These are phyloP conservation scores for Turritopsis dohrnii DNA, from an alignment of 30 jellyfish, hydroid and myxozoan genomes.

Conservation along the genomic window DNA sequence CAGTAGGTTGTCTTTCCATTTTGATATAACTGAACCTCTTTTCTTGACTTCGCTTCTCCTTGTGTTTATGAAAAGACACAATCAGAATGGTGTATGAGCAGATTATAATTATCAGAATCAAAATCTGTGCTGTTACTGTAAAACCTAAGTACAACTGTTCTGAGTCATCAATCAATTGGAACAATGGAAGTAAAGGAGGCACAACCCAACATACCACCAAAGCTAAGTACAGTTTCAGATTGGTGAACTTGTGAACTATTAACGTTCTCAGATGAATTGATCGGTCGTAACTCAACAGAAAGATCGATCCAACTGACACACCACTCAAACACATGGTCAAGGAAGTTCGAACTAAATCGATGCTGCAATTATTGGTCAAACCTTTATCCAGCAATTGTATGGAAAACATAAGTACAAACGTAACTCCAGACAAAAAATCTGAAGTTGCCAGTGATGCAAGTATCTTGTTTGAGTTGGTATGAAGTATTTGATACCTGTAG, in stretches of 20 bases:
- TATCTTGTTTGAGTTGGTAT: neutral
- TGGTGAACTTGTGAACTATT: neutral
- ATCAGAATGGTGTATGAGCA: neutral
- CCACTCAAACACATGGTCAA: neutral
- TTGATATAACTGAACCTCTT: neutral
- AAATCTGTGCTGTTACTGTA: neutral
- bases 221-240: neutral
- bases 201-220: neutral
- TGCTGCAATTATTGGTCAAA: neutral
- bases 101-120: neutral
- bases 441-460: conserved; percentile 18
- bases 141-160: neutral
- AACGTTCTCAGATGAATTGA: neutral
- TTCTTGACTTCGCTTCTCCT: neutral
- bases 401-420: neutral
- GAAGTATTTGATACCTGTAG: neutral
- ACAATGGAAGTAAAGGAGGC: neutral
- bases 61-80: neutral
- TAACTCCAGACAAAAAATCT: neutral
- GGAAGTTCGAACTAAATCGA: neutral
- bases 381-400: neutral
- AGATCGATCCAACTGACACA: neutral
- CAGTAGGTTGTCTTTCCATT: neutral
- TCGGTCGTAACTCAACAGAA: neutral
- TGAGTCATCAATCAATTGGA: neutral